phyloP scores from a whole-genome alignment of 2,888 invertebrate species.

The Drosophila stalkeri region DNA sequence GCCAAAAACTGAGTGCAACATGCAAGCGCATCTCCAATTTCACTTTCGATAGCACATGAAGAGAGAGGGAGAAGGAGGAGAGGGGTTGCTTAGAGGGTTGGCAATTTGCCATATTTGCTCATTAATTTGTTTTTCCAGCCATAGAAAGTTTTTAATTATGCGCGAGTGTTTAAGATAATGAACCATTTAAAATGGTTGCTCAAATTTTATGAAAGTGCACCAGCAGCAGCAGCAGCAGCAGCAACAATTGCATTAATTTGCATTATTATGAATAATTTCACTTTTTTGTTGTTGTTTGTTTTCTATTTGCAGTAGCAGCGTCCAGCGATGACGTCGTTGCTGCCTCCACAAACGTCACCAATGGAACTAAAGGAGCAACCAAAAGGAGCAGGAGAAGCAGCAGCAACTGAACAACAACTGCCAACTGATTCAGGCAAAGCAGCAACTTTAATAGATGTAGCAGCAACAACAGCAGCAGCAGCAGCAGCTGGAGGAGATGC shows the following conservation, averaged over 20 bases:
- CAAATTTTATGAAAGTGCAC: constrained; percentile 71
- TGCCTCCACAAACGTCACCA: constrained; percentile 50
- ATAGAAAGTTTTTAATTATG: constrained; percentile 78
- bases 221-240: constrained; percentile 25
- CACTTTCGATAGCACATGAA: constrained; percentile 62
- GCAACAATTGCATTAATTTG: constrained; percentile 57
- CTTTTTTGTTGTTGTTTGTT: constrained; percentile 16
- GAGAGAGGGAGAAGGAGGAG: neutral
- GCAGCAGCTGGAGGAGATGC: neutral
- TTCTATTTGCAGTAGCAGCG: constrained; percentile 46
- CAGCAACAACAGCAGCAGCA: neutral
- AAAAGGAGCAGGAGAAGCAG: constrained; percentile 24
- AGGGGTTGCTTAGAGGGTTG: constrained; percentile 6
- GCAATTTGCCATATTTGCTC: constrained; percentile 26
- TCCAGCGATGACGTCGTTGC: constrained; percentile 49
- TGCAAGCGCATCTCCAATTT: constrained; percentile 58
- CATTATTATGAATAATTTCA: constrained; percentile 52
- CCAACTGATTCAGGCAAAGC: neutral
- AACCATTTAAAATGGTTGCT: constrained; percentile 68
- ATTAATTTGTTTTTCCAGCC: constrained; percentile 59
- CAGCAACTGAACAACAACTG: constrained; percentile 3
- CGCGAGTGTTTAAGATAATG: constrained; percentile 68
- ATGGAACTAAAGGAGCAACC: constrained; percentile 27
- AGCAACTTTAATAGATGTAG: no score
- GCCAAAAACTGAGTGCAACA: constrained; percentile 30